Evolutionary conservation across 2,113 vertebrate species (phyloP).

Genomic region (Delphinapterus leucas): DNA sequence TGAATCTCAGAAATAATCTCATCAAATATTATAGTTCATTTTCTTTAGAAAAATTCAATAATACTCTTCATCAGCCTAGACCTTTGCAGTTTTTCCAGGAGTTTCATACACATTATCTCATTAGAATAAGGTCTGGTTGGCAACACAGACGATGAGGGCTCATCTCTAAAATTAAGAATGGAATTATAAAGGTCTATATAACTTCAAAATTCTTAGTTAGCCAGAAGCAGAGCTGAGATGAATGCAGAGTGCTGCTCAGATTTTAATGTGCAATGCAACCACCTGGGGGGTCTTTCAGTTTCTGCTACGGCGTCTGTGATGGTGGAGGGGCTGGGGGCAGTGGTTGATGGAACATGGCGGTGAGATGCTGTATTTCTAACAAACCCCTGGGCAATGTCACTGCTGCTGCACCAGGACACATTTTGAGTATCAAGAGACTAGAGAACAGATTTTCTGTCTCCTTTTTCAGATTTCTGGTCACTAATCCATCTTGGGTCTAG

Average conservation of each 20-base stretch:
- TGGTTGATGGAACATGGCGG: fast-evolving
- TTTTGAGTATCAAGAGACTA: neutral
- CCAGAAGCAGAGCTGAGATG: neutral
- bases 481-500: neutral
- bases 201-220: neutral
- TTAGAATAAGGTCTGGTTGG: neutral
- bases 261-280: neutral
- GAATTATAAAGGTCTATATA: neutral
- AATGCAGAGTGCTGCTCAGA: neutral
- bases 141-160: neutral
- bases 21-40: constrained; percentile 16
- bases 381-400: neutral
- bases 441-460: neutral
- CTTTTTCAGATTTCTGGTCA: neutral
- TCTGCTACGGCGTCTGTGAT: neutral
- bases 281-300: neutral
- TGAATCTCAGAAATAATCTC: neutral
- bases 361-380: neutral
- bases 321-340: no score
- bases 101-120: neutral
- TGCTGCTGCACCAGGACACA: neutral
- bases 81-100: neutral
- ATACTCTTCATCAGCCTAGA: neutral
- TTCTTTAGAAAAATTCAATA: constrained; percentile 11
- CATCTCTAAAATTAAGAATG: neutral